Percentiles rank a stretch among this genome's conserved stretches.
Evolutionary conservation across 1,140 invertebrate genomes (phyloP).

Genomic region (Lepidurus arcticus): DNA sequence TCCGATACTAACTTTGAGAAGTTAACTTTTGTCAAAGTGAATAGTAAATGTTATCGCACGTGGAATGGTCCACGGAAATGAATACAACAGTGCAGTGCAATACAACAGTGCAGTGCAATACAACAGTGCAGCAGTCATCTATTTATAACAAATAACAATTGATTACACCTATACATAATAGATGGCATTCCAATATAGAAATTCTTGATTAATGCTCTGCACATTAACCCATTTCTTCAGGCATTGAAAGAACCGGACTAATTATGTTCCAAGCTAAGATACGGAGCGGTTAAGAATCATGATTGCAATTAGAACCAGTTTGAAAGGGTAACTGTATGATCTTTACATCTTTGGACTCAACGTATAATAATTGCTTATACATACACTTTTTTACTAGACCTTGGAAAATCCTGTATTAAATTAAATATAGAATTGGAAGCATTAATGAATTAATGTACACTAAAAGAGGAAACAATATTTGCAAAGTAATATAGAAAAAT

Average conservation of each 20-base stretch:
- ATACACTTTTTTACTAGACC: not conserved
- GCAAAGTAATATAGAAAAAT: not conserved
- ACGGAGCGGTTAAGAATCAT: not conserved
- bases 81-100: not conserved
- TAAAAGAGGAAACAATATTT: no score
- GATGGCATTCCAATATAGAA: not conserved
- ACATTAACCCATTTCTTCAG: not conserved
- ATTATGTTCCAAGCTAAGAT: slow-evolving; percentile 6
- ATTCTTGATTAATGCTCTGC: not conserved
- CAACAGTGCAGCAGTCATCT: not conserved
- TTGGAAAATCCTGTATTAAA: not conserved
- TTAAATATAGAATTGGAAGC: not conserved
- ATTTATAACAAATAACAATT: not conserved
- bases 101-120: no score
- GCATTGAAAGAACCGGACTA: not conserved
- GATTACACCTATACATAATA: not conserved
- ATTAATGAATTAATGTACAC: not conserved
- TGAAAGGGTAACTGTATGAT: not conserved
- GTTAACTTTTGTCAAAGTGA: not conserved
- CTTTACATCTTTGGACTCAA: not conserved
- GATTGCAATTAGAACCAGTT: not conserved
- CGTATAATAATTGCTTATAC: slow-evolving; percentile 7
- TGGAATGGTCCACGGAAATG: not conserved
- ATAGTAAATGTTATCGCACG: not conserved
- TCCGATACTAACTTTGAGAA: slow-evolving; percentile 24